Percentiles rank a stretch among this genome's conserved stretches.
Evolutionary conservation across 1,140 invertebrate genomes (phyloP).

Genomic region (Cydia splendana): DNA sequence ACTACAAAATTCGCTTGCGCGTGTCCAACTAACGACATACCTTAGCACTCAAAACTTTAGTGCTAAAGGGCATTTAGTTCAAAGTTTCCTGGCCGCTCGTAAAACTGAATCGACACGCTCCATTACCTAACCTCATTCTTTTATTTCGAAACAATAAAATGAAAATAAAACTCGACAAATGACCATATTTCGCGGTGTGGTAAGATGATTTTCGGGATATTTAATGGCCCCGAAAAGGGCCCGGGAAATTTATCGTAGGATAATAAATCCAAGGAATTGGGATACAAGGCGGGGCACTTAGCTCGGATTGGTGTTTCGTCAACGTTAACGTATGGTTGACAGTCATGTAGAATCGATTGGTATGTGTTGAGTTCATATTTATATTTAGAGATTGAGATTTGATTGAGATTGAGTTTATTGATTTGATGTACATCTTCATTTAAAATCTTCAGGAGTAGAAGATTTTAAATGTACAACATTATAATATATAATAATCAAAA

Average conservation of each 20-base stretch:
- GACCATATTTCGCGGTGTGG: constrained; percentile 30
- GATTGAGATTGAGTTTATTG: too few species aligned
- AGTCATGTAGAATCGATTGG: background rate
- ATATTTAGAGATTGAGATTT: too few species aligned
- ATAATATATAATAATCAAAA: too few species aligned
- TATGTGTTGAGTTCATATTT: background rate
- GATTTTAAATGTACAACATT: too few species aligned
- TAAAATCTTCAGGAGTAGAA: too few species aligned
- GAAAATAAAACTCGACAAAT: constrained; percentile 21
- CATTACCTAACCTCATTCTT: constrained; percentile 11
- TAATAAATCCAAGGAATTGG: constrained; percentile 43
- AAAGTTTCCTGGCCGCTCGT: background rate
- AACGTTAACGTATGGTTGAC: constrained; percentile 20
- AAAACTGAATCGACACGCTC: constrained; percentile 2
- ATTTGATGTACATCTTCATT: too few species aligned
- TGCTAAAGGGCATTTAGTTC: background rate
- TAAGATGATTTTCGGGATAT: constrained; percentile 44
- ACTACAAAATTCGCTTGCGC: too few species aligned
- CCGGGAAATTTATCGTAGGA: constrained; percentile 38
- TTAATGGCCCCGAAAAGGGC: constrained; percentile 46
- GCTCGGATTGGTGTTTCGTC: constrained; percentile 38
- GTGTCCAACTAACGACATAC: background rate
- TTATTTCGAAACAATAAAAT: constrained; percentile 25
- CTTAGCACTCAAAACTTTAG: constrained; percentile 12
- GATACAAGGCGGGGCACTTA: constrained; percentile 45